Evolutionary conservation across 2,888 invertebrate genomes (phyloP), one percentile per base, ranked within the genome.

Genomic region (Tiphia femorata): DNA sequence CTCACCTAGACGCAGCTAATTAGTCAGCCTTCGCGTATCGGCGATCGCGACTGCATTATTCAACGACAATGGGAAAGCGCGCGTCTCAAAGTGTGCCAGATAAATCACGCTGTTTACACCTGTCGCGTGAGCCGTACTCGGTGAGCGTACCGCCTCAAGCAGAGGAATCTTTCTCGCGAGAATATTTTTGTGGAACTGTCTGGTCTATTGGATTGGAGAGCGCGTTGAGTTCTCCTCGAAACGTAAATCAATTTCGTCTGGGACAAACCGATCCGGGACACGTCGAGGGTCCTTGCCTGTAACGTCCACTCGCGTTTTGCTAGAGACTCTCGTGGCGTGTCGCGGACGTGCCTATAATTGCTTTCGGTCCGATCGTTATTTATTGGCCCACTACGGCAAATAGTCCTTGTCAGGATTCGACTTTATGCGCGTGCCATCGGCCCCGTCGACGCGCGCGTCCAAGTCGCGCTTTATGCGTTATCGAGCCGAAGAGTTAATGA

Each of bases 171-270:
- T 25, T 25, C 8, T 25, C 25, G 25, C 25, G 5, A 25, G 5
- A 25, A 14, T 17, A 16, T 47, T 21, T 29, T 10, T 41, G 42
- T 23, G 33, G n/a, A n/a, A n/a, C n/a, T n/a, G n/a, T n/a, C n/a
- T n/a, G n/a, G n/a, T n/a, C n/a, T n/a, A n/a, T n/a, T n/a, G n/a
- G n/a, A n/a, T n/a, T n/a, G n/a, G n/a, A n/a, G n/a, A n/a, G n/a
- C n/a, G n/a, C n/a, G n/a, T n/a, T n/a, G n/a, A n/a, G n/a, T n/a
- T n/a, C n/a, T n/a, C n/a, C n/a, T n/a, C n/a, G n/a, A n/a, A n/a
- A n/a, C n/a, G n/a, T 71, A 70, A 70, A 71, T 71, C 61, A 67
- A 68, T 71, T 71, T 60, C 51, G 48, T 16, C 33, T 17, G 16
- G 55, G 38, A 56, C 55, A 56, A 44, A 52, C 29, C 47, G 16